Evolutionary conservation across 2,113 vertebrate species (phyloP).

Genomic region (Mormyrus lacerda): DNA sequence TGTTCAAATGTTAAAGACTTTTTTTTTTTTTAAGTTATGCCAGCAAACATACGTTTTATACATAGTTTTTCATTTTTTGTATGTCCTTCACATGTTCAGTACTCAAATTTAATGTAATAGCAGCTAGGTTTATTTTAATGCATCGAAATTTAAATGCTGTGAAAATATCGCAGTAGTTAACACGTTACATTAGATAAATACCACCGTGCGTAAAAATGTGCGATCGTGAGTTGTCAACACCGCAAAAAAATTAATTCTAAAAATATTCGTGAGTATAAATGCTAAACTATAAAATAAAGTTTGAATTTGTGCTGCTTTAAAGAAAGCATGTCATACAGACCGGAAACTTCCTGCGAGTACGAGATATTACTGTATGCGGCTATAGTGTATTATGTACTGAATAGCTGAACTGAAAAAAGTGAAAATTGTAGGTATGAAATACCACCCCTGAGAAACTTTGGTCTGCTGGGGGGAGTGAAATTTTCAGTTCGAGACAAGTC

Average conservation of each 20-base stretch:
- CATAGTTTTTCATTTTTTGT: background rate
- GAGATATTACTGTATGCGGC: background rate
- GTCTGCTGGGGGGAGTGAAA: background rate
- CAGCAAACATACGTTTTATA: background rate
- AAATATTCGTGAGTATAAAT: background rate
- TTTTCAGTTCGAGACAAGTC: background rate
- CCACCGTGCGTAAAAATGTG: background rate
- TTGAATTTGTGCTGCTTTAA: background rate
- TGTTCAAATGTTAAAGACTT: background rate
- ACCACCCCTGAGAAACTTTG: background rate
- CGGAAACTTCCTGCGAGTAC: background rate
- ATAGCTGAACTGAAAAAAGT: background rate
- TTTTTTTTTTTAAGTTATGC: background rate
- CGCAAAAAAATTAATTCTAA: background rate
- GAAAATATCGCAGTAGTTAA: background rate
- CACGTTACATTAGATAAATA: background rate
- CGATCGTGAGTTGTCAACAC: background rate
- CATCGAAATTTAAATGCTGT: background rate
- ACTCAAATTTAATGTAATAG: background rate
- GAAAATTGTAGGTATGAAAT: background rate
- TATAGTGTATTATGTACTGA: background rate
- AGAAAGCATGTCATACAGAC: background rate
- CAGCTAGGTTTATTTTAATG: background rate
- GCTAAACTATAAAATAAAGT: background rate
- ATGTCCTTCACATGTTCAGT: background rate